phyloP scores from a whole-genome alignment of 2,888 invertebrate genomes.

The Clanis bilineata region DNA sequence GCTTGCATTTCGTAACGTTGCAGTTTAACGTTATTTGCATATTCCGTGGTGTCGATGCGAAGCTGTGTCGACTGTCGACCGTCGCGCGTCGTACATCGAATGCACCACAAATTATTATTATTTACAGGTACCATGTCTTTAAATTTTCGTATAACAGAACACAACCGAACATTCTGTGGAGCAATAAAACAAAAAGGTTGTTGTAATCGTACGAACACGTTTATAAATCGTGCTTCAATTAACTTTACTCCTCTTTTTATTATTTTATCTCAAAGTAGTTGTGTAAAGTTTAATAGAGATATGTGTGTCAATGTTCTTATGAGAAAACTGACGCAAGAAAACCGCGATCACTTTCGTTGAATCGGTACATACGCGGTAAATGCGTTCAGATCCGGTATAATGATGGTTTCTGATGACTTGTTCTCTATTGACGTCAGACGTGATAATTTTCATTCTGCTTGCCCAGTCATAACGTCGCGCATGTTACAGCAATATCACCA shows the following conservation, averaged over 20 bases:
- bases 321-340: constrained; percentile 12
- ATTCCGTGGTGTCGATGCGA: constrained; percentile 60
- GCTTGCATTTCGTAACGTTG: constrained; percentile 65
- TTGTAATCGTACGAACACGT: constrained; percentile 4
- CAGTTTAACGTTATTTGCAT: constrained; percentile 74
- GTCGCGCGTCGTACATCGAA: constrained; percentile 38
- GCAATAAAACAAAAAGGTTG: constrained; percentile 8
- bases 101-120: constrained; percentile 43
- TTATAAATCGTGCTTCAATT: constrained; percentile 10
- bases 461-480: neutral
- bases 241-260: constrained; percentile 6
- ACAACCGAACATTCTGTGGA: neutral
- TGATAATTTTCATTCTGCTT: neutral
- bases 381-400: constrained; percentile 5
- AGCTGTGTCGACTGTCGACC: constrained; percentile 30
- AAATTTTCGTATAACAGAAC: constrained; percentile 3
- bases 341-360: constrained; percentile 12
- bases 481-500: neutral
- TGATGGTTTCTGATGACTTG: constrained; percentile 1
- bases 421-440: neutral
- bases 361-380: neutral
- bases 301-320: constrained; percentile 11
- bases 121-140: constrained; percentile 22
- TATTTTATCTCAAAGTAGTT: neutral
- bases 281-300: constrained; percentile 10